phyloP scores from a whole-genome alignment of 2,888 invertebrate genomes.

The Hydrotaea diabolus region DNA sequence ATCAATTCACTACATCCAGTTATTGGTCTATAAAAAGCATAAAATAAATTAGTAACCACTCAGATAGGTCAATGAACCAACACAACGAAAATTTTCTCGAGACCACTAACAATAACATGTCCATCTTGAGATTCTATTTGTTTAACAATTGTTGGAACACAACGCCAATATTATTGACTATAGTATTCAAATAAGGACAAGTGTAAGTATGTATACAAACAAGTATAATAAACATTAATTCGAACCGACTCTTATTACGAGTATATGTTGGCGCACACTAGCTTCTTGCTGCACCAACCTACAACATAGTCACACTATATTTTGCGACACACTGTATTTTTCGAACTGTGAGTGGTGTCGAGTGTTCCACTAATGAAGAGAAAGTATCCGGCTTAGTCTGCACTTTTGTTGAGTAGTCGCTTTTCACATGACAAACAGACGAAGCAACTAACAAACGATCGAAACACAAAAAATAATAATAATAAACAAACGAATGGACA shows the following conservation, averaged over 20 bases:
- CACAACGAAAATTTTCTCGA: background rate
- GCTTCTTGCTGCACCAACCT: too few species aligned
- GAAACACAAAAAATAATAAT: background rate
- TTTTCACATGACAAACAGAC: constrained; percentile 27
- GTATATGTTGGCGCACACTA: background rate
- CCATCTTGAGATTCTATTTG: background rate
- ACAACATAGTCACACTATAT: too few species aligned
- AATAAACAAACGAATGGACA: background rate
- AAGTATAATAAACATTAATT: background rate
- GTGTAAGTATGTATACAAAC: background rate
- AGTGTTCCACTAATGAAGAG: constrained; percentile 16
- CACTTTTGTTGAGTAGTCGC: background rate
- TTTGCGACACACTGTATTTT: too few species aligned
- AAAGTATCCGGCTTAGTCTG: constrained; percentile 13
- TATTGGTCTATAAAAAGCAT: background rate
- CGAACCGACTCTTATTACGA: background rate
- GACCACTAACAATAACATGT: background rate
- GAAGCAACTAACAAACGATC: too few species aligned
- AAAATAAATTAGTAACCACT: too few species aligned
- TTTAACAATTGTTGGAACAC: background rate
- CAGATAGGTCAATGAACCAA: background rate
- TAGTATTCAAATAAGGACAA: background rate
- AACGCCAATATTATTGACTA: background rate
- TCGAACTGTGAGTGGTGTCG: background rate
- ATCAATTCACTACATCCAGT: background rate